Conservation (phyloP, 1,140 invertebrate genomes). For the Lepidurus apus region DNA sequence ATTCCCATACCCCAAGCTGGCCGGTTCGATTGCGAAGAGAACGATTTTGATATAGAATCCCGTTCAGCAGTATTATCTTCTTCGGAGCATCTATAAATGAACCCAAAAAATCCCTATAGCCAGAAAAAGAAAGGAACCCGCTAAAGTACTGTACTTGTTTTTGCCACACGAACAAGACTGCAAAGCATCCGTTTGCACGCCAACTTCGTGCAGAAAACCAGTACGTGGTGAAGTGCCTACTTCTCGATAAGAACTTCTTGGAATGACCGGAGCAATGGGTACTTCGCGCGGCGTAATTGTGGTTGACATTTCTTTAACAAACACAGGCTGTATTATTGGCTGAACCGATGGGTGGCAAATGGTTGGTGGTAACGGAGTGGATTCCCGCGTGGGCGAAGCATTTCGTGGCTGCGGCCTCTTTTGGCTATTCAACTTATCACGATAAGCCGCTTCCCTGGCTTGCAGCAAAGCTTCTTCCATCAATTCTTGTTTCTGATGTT, state of each 20-base stretch:
- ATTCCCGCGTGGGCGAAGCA: neutral
- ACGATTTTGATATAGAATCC: neutral
- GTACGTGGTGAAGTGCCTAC: neutral
- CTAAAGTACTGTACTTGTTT: neutral
- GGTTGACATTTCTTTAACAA: neutral
- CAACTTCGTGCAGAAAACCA: neutral
- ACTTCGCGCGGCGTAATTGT: neutral
- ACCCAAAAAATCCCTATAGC: neutral
- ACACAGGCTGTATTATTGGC: neutral
- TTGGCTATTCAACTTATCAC: constrained; percentile 28
- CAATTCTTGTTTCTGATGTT: constrained; percentile 24
- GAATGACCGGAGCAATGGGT: neutral
- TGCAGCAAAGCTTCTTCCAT: constrained; percentile 29
- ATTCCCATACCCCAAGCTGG: neutral
- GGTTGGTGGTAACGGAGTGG: neutral
- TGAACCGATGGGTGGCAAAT: neutral
- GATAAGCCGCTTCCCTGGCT: constrained; percentile 13
- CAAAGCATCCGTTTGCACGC: neutral
- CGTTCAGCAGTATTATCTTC: neutral
- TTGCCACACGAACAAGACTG: neutral
- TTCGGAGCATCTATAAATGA: neutral
- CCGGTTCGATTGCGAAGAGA: neutral
- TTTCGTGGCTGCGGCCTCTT: neutral
- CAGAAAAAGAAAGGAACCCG: neutral
- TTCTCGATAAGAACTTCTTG: neutral